A percentile compares a stretch with the other conserved stretches of the same genome.
These are phyloP conservation scores for Clistopyga incitator DNA, from an alignment of 2,888 invertebrate species.

Conservation along the genomic window DNA sequence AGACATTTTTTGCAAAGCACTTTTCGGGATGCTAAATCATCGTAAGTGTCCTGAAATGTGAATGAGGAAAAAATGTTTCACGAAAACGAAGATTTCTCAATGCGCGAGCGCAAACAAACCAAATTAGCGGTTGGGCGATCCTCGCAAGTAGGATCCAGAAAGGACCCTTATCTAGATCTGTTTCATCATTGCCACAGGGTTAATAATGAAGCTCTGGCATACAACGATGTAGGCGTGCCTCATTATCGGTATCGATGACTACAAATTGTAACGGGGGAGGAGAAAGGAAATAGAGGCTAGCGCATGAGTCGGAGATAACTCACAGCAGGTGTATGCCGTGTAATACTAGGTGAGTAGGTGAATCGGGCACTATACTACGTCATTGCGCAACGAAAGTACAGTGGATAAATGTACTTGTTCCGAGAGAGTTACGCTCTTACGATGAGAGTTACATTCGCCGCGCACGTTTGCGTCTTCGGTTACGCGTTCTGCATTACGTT, in stretches of 20 bases:
- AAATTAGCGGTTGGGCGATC: too few species aligned
- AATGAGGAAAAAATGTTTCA: too few species aligned
- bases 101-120: too few species aligned
- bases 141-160: neutral
- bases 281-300: neutral
- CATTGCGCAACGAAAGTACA: constrained; percentile 59
- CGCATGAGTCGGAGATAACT: neutral
- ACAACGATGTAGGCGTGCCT: neutral
- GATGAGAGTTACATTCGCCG: constrained; percentile 56
- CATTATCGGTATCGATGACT: neutral
- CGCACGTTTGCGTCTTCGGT: constrained; percentile 48
- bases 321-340: constrained; percentile 23
- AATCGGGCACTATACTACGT: constrained; percentile 50
- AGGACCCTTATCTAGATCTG: neutral
- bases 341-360: constrained; percentile 64
- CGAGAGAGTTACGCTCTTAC: constrained; percentile 54
- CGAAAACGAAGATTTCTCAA: too few species aligned
- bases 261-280: neutral
- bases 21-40: too few species aligned
- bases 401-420: constrained; percentile 62
- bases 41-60: too few species aligned
- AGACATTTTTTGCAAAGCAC: too few species aligned
- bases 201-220: neutral
- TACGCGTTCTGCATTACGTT: constrained; percentile 57
- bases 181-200: neutral